Evolutionary conservation across 2,113 vertebrate species (phyloP), one percentile per base, ranked within the genome.

Genomic region (Gallinago undulata): DNA sequence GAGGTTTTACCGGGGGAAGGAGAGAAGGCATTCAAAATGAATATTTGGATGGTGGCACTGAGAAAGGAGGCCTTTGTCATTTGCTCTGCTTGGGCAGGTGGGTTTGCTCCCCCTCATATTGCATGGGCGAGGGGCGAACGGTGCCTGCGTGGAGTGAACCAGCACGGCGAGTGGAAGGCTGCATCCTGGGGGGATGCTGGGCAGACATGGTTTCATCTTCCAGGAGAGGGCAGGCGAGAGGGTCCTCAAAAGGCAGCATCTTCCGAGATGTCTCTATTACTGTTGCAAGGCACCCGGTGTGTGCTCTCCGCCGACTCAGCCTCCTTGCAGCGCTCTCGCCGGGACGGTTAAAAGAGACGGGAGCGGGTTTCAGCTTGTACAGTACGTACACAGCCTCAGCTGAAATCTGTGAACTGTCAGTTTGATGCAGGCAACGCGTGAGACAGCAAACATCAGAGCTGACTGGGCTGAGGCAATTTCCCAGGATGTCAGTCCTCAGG

Each of bases 381-480:
- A 41, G 88, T 92, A 77, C 59, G 15, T 83, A 50, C 76, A 43
- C 73, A 81, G 64, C 70, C 93, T 83, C 89, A 37, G 70, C 89
- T 91, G 79, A 59, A 80, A 80, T 57, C 92, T 95, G 96, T 9
- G 93, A 96, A 47, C 93, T 96, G 96, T 89, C 97, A 96, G 93
- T 63, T 79, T 78, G 94, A 76, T 90, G 82, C 85, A 17, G 82
- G 89, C 62, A 27, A 48, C 0, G 45, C 2, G 27, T 87, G 97
- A 95, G 96, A 94, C 74, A 17, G 96, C 94, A 95, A 95, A 90
- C 97, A 96, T 95, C 96, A 96, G 95, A 97, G 91, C 94, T 94
- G 96, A 55, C 92, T 90, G 93, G 85, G 92, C 24, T 87, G n/a
- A 82, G 73, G 92, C 92, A 89, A 69, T 97, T 95, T 96, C 96